Evolutionary conservation across 2,797 vertebrate species (phyloP), one percentile per base, ranked within the genome.

Genomic region (Enoplosus armatus): DNA sequence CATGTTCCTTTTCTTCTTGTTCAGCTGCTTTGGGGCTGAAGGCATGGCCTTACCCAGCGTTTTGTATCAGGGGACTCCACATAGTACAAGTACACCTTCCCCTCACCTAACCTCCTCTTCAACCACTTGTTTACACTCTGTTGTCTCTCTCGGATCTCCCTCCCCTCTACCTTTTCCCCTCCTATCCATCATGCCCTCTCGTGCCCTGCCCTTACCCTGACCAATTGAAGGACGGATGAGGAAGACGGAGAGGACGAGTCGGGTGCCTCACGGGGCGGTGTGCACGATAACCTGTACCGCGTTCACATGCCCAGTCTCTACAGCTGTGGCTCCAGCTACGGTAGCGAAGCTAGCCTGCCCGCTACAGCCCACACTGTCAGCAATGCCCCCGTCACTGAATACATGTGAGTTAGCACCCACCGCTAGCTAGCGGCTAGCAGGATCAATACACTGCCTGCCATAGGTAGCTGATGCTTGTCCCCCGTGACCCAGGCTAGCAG

Each of bases 301-400:
- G 98, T 99, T 85, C 98, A 99, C 96, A 99, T 99, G 98, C 98
- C 98, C 87, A 99, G 98, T 83, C 93, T 99, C 85, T 99, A 99
- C 94, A 99, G 98, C 95, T 99, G 98, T 80, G 98, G 98, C 31
- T 99, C 98, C 96, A 99, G 98, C 96, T 99, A 99, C 62, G 98
- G 98, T 92, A 99, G 98, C 50, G 98, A 99, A 94, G 97, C 97
- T 95, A 99, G 98, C 96, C 97, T 99, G 89, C 98, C 98, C 2
- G 98, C 98, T 8, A 98, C 98, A 8, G 98, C 98, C 63, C 98
- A 99, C 95, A 99, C 98, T 24, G 98, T 99, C 96, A 99, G 98
- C 97, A 99, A 99, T 74, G 98, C 98, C 79, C 98, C 98, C 0
- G 98, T 99, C 94, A 99, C 98, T 0, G 98, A 99, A 95, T 99